Conservation (phyloP, 2,113 vertebrate genomes). For the Empidonax traillii region DNA sequence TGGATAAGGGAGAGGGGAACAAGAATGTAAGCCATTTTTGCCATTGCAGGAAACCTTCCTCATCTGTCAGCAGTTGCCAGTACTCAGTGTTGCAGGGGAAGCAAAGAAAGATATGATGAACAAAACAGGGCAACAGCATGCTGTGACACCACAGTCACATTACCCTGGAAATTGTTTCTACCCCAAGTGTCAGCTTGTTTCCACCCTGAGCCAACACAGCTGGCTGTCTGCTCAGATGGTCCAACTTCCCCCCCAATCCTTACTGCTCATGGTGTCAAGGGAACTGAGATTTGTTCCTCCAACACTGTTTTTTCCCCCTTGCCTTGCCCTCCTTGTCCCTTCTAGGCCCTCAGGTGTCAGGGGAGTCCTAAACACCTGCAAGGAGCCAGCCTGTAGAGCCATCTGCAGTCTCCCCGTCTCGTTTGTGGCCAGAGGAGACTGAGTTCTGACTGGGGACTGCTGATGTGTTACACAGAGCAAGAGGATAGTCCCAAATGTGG, state of each 20-base stretch:
- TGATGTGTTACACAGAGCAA: slow-evolving; percentile 41
- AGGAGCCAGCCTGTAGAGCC: neutral
- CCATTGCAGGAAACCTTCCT: neutral
- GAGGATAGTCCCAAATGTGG: slow-evolving; percentile 4
- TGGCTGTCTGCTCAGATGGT: neutral
- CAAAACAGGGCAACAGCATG: neutral
- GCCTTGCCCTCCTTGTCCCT: neutral
- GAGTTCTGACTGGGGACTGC: neutral
- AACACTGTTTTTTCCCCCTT: neutral
- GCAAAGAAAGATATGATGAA: neutral
- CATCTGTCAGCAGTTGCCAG: neutral
- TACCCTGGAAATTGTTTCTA: neutral
- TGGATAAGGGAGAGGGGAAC: neutral
- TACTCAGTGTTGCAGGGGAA: neutral
- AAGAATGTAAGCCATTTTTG: neutral
- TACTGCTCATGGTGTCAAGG: neutral
- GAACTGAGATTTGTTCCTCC: neutral
- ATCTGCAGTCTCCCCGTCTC: neutral
- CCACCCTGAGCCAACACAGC: neutral
- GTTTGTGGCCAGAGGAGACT: neutral
- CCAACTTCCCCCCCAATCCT: neutral
- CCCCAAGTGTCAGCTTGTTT: neutral
- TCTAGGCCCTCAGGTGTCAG: neutral
- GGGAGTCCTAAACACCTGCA: neutral
- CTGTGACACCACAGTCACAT: neutral